Conservation (phyloP, 37 sponge, comb jelly and placozoan genomes). For the Hexactinellida sp. region DNA sequence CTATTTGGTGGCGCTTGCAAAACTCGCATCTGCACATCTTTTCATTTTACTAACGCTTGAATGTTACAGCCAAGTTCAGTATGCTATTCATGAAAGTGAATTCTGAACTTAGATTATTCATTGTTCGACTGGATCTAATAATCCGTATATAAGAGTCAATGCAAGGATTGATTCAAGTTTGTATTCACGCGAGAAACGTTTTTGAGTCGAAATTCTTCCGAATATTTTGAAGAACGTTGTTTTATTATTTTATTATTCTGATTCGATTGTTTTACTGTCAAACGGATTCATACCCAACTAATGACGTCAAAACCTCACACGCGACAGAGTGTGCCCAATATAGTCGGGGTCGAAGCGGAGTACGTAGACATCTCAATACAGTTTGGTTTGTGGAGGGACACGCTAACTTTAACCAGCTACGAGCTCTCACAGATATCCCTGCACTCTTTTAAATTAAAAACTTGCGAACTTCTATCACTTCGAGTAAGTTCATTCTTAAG, state of each 20-base stretch:
- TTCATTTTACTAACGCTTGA: no score
- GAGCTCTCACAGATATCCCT: background rate
- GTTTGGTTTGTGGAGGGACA: background rate
- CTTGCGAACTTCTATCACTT: background rate
- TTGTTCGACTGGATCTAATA: background rate
- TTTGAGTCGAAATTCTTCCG: background rate
- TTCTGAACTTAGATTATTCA: background rate
- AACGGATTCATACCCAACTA: background rate
- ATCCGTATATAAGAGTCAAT: background rate
- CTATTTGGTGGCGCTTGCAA: no score
- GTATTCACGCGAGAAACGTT: background rate
- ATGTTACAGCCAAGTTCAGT: no score
- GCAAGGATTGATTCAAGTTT: background rate
- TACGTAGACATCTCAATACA: background rate
- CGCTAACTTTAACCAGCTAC: background rate
- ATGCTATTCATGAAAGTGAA: background rate
- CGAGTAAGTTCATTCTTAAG: background rate
- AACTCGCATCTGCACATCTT: no score
- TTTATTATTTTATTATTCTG: background rate
- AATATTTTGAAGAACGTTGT: background rate
- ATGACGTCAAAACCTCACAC: background rate
- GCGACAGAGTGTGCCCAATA: background rate
- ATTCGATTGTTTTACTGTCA: background rate
- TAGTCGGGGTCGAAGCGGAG: background rate
- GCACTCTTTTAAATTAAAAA: conserved; percentile 1